Percentiles rank a stretch among this genome's conserved stretches.
Evolutionary conservation across 2,888 invertebrate species (phyloP).

Genomic region (Sialis lutaria): DNA sequence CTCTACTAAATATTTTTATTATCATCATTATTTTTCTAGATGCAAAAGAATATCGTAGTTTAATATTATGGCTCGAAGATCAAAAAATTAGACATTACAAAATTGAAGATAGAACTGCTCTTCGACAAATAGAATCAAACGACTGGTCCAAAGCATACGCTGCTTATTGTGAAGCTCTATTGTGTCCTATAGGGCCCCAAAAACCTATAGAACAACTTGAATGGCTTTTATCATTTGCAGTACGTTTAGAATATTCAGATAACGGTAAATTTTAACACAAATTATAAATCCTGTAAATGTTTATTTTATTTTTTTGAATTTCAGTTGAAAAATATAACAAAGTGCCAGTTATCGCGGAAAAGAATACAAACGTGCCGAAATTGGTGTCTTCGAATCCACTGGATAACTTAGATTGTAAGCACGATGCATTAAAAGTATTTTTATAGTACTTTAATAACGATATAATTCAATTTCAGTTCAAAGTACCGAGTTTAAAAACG

Average conservation of each 20-base stretch:
- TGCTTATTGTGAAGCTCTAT: conserved; percentile 57
- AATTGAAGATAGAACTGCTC: conserved; percentile 56
- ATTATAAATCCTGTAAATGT: not conserved
- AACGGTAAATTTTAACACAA: conserved; percentile 34
- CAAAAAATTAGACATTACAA: conserved; percentile 80
- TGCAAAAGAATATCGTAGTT: conserved; percentile 56
- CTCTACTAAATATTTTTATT: not conserved
- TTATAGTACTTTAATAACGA: conserved; percentile 2
- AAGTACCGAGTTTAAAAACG: conserved; percentile 64
- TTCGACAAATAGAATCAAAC: conserved; percentile 47
- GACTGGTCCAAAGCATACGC: conserved; percentile 56
- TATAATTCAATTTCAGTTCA: conserved; percentile 40
- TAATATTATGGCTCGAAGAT: conserved; percentile 83
- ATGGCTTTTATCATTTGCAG: conserved; percentile 73
- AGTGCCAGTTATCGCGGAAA: conserved; percentile 43
- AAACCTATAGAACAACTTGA: conserved; percentile 53
- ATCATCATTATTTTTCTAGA: conserved; percentile 32
- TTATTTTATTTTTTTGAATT: conserved; percentile 18
- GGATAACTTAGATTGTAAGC: conserved; percentile 75
- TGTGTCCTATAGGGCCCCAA: conserved; percentile 45
- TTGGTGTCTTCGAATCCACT: conserved; percentile 66
- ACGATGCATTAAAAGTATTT: conserved; percentile 5
- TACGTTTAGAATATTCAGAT: conserved; percentile 68
- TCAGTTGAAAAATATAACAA: conserved; percentile 51
- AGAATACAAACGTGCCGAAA: conserved; percentile 42